Evolutionary conservation across 2,113 vertebrate species (phyloP), one percentile per base, ranked within the genome.

Genomic region (Phocoena phocoena): DNA sequence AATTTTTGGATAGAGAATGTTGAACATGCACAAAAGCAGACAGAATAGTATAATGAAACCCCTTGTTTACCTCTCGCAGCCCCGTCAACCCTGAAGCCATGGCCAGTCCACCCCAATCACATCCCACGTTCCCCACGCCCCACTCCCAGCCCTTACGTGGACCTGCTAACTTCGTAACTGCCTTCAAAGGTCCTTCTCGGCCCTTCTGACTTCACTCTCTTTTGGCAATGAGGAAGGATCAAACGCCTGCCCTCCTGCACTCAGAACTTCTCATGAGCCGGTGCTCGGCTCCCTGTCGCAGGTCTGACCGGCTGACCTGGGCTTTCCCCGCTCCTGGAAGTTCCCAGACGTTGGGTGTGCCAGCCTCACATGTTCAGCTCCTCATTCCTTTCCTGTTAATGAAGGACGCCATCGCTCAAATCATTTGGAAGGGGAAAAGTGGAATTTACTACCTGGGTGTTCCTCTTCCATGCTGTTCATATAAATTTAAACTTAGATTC

Each of bases 401-500:
- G 82, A 86, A 94, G 96, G 95, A 58, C 38, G 31, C 92, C 26
- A 71, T 58, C 94, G 85, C 93, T 98, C 86, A 95, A 83, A 77
- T 92, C 33, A 53, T 85, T 81, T 96, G 97, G 97, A 98, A 95
- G 84, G 68, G 90, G 44, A 89, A 91, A 82, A 70, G 82, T 53
- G 74, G 85, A 97, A 92, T 97, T 92, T 98, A 73, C 93, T 98
- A 95, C 89, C 96, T 58, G 47, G 88, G 76, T 97, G 86, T 97
- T 98, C 96, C 71, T 95, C 81, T 93, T 93, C 67, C 41, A 13
- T 93, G 74, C 93, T 97, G 90, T 97, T 98, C 94, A n/a, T 82
- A 96, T 97, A 85, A 74, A 81, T 96, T 95, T 97, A 95, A 98
- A 33, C 93, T 97, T 50, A 94, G 1, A 97, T 98, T 98, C 96